Evolutionary conservation across 2,113 vertebrate genomes (phyloP).

Genomic region (Pteruthius melanotis): DNA sequence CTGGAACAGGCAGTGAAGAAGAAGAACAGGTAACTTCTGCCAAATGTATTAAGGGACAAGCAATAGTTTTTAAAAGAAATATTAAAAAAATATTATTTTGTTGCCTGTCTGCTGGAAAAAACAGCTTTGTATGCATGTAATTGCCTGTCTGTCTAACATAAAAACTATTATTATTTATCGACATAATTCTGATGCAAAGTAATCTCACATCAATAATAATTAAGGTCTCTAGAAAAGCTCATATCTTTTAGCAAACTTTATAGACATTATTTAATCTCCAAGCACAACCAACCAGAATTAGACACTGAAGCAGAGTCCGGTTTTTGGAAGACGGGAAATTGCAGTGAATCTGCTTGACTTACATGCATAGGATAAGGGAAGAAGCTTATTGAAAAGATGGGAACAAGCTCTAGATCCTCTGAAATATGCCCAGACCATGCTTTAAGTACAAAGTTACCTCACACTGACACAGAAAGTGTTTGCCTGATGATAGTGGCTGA

Average conservation of each 20-base stretch:
- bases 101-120: neutral
- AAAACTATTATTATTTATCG: neutral
- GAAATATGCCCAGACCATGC: neutral
- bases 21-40: conserved; percentile 74
- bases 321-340: neutral
- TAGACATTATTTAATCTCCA: neutral
- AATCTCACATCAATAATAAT: neutral
- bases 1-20: conserved; percentile 75
- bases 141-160: neutral
- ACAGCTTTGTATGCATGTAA: neutral
- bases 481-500: neutral
- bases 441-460: neutral
- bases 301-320: neutral
- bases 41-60: neutral
- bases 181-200: neutral
- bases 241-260: neutral
- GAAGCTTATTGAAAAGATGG: neutral
- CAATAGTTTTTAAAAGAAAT: neutral
- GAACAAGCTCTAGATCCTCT: neutral
- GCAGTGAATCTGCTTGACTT: neutral
- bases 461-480: neutral
- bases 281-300: neutral
- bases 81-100: neutral
- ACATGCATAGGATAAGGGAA: neutral
- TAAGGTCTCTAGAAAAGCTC: neutral